Percentiles rank a stretch among this genome's conserved stretches.
These are phyloP conservation scores for Lepidothrix coronata DNA, from an alignment of 2,113 vertebrate genomes.

Conservation along the genomic window DNA sequence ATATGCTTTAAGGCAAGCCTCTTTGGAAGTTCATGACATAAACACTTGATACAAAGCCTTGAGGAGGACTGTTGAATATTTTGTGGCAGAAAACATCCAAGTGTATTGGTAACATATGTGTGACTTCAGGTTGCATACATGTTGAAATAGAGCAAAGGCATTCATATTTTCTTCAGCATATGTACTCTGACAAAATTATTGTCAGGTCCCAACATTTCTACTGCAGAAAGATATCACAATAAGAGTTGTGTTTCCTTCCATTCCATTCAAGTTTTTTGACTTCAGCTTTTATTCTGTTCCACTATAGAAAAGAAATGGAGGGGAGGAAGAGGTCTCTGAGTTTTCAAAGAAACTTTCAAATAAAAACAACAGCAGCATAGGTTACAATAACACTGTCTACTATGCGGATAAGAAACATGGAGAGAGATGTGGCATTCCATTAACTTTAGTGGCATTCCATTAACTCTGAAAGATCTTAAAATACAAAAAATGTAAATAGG, in stretches of 20 bases:
- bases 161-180: background rate
- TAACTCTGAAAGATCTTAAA: background rate
- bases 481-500: background rate
- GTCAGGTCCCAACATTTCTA: background rate
- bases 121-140: background rate
- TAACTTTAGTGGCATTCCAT: background rate
- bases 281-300: background rate
- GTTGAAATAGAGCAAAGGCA: background rate
- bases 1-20: background rate
- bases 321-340: background rate
- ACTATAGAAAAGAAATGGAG: background rate
- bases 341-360: background rate
- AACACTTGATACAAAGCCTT: background rate
- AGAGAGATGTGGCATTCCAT: background rate
- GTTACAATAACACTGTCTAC: background rate
- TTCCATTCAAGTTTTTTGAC: background rate
- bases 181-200: background rate
- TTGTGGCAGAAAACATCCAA: background rate
- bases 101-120: background rate
- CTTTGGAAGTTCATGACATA: background rate
- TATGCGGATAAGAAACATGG: background rate
- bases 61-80: background rate
- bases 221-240: background rate
- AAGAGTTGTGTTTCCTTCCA: background rate
- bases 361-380: background rate